Evolutionary conservation across 2,797 vertebrate genomes (phyloP).

Genomic region (Coluber constrictor): DNA sequence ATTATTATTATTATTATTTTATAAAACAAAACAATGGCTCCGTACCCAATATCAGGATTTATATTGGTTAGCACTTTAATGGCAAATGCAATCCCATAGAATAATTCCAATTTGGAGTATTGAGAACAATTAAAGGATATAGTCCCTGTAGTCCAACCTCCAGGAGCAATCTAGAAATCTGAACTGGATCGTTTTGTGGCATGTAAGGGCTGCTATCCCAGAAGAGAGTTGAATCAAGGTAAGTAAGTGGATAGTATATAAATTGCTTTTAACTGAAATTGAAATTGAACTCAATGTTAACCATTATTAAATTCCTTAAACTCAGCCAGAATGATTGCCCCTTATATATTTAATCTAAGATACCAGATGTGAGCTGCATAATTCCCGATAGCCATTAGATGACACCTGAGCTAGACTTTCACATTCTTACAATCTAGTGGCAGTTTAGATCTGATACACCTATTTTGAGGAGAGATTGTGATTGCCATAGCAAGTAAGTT

Average conservation of each 20-base stretch:
- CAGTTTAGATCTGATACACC: background rate
- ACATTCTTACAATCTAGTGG: background rate
- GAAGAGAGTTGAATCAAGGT: background rate
- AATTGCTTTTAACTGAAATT: background rate
- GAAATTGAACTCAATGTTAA: background rate
- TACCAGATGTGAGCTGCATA: background rate
- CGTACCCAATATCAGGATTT: background rate
- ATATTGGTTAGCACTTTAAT: background rate
- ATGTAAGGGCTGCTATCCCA: background rate
- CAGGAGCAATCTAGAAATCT: background rate
- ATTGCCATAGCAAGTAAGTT: background rate
- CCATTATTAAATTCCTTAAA: background rate
- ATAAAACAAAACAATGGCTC: background rate
- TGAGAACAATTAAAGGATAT: background rate
- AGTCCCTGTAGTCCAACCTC: background rate
- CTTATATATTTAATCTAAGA: background rate
- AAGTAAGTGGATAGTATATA: background rate
- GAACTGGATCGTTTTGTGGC: background rate
- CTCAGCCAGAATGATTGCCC: background rate
- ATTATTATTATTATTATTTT: background rate
- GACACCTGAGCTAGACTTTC: background rate
- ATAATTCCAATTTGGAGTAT: background rate
- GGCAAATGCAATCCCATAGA: background rate
- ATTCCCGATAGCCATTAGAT: background rate
- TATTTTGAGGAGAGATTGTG: background rate